Evolutionary conservation across 2,888 invertebrate genomes (phyloP).

Genomic region (Mimas tiliae): DNA sequence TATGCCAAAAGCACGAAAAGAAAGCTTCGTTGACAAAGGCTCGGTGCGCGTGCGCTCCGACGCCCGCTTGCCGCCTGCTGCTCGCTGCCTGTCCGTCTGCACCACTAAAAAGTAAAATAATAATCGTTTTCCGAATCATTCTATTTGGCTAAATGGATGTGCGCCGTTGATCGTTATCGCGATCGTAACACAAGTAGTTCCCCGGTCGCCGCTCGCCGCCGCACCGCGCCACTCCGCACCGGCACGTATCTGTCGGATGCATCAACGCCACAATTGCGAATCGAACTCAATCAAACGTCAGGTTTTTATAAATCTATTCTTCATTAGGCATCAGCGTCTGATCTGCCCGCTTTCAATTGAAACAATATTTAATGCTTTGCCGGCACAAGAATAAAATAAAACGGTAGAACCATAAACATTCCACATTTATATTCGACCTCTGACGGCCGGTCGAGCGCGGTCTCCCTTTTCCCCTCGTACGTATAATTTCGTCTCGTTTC

Average conservation of each 20-base stretch:
- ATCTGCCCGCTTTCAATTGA: conserved; percentile 82
- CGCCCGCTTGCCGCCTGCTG: conserved; percentile 15
- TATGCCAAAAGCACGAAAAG: conserved; percentile 54
- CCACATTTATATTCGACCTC: conserved; percentile 84
- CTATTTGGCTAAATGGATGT: conserved; percentile 22
- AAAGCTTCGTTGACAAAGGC: conserved; percentile 64
- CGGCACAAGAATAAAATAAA: conserved; percentile 81
- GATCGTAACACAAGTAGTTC: conserved; percentile 69
- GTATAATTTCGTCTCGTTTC: conserved; percentile 55
- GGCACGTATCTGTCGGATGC: conserved; percentile 41
- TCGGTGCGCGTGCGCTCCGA: conserved; percentile 62
- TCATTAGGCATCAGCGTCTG: conserved; percentile 77
- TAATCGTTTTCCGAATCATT: conserved; percentile 4
- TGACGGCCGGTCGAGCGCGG: conserved; percentile 65
- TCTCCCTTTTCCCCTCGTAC: conserved; percentile 51
- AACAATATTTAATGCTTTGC: conserved; percentile 83
- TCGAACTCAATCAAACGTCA: conserved; percentile 72
- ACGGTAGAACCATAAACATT: conserved; percentile 85
- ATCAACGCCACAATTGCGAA: conserved; percentile 63
- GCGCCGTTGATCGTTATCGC: conserved; percentile 49
- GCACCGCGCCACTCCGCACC: not conserved
- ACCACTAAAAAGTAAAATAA: conserved; percentile 14
- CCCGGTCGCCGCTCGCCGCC: conserved; percentile 19
- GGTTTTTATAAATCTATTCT: conserved; percentile 74
- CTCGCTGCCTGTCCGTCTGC: not conserved